phyloP scores from a whole-genome alignment of 2,113 vertebrate species.

The Cathartes aura region DNA sequence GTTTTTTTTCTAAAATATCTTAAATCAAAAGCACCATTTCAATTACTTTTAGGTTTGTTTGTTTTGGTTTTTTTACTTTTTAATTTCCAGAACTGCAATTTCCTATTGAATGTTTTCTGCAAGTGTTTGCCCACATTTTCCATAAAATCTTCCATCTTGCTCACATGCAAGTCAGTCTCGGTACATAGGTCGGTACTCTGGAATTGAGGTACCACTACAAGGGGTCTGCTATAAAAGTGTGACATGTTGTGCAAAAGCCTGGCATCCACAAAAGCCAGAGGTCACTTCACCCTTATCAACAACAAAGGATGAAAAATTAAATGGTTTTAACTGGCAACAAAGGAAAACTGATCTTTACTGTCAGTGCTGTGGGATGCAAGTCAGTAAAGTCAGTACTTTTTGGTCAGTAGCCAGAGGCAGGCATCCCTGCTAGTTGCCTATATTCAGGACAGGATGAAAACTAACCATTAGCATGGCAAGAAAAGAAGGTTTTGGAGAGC shows the following conservation, averaged over 20 bases:
- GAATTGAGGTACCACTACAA: neutral
- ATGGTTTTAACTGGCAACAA: neutral
- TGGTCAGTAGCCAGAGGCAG: neutral
- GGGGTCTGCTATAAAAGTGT: neutral
- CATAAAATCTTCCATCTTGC: neutral
- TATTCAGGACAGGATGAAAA: neutral
- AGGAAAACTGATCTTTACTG: neutral
- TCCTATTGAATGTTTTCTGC: neutral
- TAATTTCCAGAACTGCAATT: neutral
- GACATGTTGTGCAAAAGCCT: neutral
- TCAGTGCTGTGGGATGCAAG: neutral
- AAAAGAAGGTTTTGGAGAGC: neutral
- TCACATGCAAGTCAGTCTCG: neutral
- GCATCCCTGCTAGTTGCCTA: fast-evolving
- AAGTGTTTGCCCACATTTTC: neutral
- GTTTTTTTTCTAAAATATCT: neutral
- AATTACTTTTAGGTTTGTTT: neutral
- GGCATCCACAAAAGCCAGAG: fast-evolving
- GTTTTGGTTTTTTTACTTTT: neutral
- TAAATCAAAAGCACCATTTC: neutral
- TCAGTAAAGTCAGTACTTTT: neutral
- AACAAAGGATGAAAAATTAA: neutral
- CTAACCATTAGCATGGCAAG: neutral
- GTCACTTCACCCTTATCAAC: neutral
- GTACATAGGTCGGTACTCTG: neutral